These are phyloP conservation scores for Pteromalus puparum DNA, from an alignment of 1,140 invertebrate genomes.

Conservation along the genomic window DNA sequence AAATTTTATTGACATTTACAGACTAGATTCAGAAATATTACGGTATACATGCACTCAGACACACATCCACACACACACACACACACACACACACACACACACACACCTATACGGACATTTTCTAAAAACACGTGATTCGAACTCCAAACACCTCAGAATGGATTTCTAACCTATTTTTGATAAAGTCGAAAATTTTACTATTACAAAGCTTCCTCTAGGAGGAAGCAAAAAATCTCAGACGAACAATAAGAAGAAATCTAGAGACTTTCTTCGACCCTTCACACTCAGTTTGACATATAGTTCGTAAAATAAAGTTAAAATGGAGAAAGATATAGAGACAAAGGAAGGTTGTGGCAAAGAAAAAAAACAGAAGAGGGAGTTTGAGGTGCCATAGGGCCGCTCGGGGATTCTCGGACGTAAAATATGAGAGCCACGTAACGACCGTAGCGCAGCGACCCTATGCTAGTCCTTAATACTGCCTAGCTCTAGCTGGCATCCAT, in stretches of 20 bases:
- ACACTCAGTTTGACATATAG: background rate
- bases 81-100: too few species aligned
- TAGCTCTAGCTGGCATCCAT: background rate
- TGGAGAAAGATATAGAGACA: background rate
- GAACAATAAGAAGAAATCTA: background rate
- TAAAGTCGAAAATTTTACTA: too few species aligned
- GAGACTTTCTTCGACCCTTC: background rate
- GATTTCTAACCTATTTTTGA: too few species aligned
- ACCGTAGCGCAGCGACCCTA: background rate
- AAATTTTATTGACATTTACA: too few species aligned
- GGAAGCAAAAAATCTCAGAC: background rate
- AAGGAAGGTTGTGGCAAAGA: background rate
- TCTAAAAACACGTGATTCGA: too few species aligned
- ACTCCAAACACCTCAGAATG: too few species aligned
- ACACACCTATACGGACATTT: too few species aligned
- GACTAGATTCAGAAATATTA: too few species aligned
- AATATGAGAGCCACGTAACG: slow-evolving; percentile 9
- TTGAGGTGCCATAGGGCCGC: background rate
- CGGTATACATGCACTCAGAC: too few species aligned
- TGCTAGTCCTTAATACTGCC: background rate
- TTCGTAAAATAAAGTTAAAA: background rate
- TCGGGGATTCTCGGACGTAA: background rate
- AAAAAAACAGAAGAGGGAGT: slow-evolving; percentile 6
- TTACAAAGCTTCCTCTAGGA: too few species aligned
- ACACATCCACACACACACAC: too few species aligned